A percentile compares a stretch with the other conserved stretches of the same genome.
phyloP scores from a whole-genome alignment of 2,888 invertebrate species.

The Pheosia gnoma region DNA sequence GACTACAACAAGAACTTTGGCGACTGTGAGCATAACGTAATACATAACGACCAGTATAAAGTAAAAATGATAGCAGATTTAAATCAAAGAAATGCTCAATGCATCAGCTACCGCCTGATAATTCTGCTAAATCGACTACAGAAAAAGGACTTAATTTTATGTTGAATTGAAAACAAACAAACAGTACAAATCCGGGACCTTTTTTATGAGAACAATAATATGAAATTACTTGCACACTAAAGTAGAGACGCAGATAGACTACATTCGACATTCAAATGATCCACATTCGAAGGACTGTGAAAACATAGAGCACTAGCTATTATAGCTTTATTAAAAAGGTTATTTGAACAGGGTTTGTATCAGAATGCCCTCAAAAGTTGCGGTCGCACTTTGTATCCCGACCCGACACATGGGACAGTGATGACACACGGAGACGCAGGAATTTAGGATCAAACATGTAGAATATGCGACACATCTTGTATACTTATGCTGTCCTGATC shows the following conservation, averaged over 20 bases:
- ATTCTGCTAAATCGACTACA: background rate
- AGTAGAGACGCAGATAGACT: too few relatives aligned
- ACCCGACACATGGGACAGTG: background rate
- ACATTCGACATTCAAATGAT: too few relatives aligned
- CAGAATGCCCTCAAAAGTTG: background rate
- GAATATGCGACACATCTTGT: background rate
- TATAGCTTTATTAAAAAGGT: background rate
- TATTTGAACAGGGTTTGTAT: background rate
- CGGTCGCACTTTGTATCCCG: background rate
- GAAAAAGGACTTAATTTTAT: background rate
- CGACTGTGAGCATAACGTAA: too few relatives aligned
- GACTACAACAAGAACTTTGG: too few relatives aligned
- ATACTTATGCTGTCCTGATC: too few relatives aligned
- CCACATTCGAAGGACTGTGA: background rate
- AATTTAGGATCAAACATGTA: constrained; percentile 1
- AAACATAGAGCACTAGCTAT: background rate
- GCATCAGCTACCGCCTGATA: background rate
- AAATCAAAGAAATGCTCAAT: background rate
- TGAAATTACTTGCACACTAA: too few relatives aligned
- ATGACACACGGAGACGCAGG: background rate
- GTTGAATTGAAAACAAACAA: background rate
- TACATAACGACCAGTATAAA: too few relatives aligned
- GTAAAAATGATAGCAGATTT: background rate
- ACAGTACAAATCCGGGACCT: too few relatives aligned
- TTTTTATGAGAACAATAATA: too few relatives aligned